Evolutionary conservation across 2,888 invertebrate genomes (phyloP).

Genomic region (Reticulitermes lucifugus): DNA sequence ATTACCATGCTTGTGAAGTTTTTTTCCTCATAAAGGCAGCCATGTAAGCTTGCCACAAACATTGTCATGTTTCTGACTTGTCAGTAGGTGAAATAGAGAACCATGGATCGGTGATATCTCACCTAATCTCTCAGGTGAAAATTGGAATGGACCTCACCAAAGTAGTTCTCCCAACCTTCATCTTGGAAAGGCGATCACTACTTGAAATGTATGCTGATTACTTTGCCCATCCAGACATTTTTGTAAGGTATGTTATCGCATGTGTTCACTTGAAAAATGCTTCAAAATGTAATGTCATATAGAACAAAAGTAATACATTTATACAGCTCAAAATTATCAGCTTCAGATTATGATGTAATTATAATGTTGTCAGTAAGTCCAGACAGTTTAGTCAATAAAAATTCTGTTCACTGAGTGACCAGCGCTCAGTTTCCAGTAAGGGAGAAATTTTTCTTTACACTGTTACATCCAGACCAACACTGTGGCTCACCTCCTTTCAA

Average conservation of each 20-base stretch:
- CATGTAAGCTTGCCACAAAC: no score
- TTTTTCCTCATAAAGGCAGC: neutral
- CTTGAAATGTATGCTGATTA: slow-evolving; percentile 99
- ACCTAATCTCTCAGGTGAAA: slow-evolving; percentile 96
- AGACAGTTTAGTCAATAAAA: no score
- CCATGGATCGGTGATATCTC: slow-evolving; percentile 97
- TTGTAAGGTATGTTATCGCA: slow-evolving; percentile 76
- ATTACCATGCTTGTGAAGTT: no score
- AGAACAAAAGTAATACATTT: no score
- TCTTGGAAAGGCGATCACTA: slow-evolving; percentile 94
- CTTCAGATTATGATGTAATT: neutral
- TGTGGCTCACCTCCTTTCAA: no score
- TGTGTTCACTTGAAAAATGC: no score
- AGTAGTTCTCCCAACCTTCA: slow-evolving; percentile 98
- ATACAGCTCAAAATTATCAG: neutral
- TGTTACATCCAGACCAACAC: no score
- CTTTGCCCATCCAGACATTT: slow-evolving; percentile 98
- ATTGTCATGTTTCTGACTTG: neutral
- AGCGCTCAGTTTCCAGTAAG: no score
- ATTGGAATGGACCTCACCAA: slow-evolving; percentile 99
- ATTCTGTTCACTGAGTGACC: no score
- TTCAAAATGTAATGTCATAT: no score
- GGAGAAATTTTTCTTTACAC: no score
- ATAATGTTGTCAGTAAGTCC: no score
- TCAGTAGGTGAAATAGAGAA: slow-evolving; percentile 76